Evolutionary conservation across 2,888 invertebrate species (phyloP).

Genomic region (Rhagonycha fulva): DNA sequence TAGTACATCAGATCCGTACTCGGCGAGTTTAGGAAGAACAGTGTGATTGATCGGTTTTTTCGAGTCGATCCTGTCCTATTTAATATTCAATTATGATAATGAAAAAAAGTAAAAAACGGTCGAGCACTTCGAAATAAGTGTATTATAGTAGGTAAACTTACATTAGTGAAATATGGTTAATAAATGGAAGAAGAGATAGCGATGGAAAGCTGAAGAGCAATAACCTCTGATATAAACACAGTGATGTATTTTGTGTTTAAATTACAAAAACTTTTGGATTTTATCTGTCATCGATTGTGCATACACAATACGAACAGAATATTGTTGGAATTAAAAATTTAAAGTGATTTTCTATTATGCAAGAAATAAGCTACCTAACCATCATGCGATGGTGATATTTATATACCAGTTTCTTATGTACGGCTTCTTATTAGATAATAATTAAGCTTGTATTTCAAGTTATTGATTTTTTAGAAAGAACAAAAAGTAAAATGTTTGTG

Average conservation of each 20-base stretch:
- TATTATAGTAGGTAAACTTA: neutral
- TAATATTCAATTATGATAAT: neutral
- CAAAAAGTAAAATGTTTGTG: neutral
- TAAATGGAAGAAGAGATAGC: neutral
- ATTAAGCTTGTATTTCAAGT: neutral
- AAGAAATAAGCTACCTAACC: neutral
- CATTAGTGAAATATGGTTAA: neutral
- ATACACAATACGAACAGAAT: slow-evolving; percentile 12
- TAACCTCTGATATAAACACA: slow-evolving; percentile 20
- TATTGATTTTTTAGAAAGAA: neutral
- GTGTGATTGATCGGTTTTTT: neutral
- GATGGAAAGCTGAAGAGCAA: slow-evolving; percentile 8
- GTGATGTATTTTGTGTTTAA: slow-evolving; percentile 21
- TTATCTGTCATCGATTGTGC: slow-evolving; percentile 23
- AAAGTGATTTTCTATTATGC: neutral
- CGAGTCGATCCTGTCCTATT: neutral
- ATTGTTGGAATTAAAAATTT: neutral
- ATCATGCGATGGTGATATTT: neutral
- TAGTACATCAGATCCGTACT: neutral
- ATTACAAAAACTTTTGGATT: slow-evolving; percentile 18
- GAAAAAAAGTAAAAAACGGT: neutral
- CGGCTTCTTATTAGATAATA: neutral
- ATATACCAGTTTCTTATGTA: neutral
- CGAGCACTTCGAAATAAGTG: neutral
- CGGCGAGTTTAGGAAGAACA: neutral